These are phyloP conservation scores for Tapirus indicus DNA, from an alignment of 2,797 vertebrate genomes.

Conservation along the genomic window DNA sequence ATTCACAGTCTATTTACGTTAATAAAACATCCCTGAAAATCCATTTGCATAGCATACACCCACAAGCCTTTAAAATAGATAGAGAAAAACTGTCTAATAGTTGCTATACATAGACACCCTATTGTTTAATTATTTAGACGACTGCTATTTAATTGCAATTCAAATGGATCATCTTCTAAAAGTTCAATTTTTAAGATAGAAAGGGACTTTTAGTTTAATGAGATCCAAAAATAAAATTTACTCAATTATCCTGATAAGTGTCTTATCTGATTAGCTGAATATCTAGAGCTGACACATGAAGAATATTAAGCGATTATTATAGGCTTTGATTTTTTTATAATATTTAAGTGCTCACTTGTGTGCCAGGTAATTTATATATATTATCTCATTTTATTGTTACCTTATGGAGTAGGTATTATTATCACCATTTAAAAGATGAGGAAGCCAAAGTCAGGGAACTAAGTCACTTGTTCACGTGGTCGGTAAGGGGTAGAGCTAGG, in stretches of 20 bases:
- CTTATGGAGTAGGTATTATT: neutral
- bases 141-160: slow-evolving; percentile 79
- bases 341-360: slow-evolving; percentile 15
- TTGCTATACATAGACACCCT: slow-evolving; percentile 82
- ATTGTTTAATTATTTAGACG: slow-evolving; percentile 84
- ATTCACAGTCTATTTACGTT: slow-evolving; percentile 76
- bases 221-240: slow-evolving; percentile 84
- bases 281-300: slow-evolving; percentile 30
- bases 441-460: neutral
- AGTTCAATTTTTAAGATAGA: slow-evolving; percentile 76
- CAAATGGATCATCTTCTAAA: slow-evolving; percentile 77
- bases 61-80: slow-evolving; percentile 81
- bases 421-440: neutral
- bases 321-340: slow-evolving; percentile 59
- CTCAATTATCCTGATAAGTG: slow-evolving; percentile 77
- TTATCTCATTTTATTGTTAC: neutral
- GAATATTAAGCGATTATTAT: slow-evolving; percentile 47
- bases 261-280: slow-evolving; percentile 73
- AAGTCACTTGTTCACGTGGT: neutral
- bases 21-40: slow-evolving; percentile 76
- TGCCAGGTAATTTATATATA: slow-evolving; percentile 38
- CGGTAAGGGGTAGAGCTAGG: neutral
- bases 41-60: slow-evolving; percentile 74
- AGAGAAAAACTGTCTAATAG: slow-evolving; percentile 77
- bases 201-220: slow-evolving; percentile 79